These are phyloP conservation scores for Drosophila quadrilineata DNA, from an alignment of 1,140 invertebrate genomes.

Conservation along the genomic window DNA sequence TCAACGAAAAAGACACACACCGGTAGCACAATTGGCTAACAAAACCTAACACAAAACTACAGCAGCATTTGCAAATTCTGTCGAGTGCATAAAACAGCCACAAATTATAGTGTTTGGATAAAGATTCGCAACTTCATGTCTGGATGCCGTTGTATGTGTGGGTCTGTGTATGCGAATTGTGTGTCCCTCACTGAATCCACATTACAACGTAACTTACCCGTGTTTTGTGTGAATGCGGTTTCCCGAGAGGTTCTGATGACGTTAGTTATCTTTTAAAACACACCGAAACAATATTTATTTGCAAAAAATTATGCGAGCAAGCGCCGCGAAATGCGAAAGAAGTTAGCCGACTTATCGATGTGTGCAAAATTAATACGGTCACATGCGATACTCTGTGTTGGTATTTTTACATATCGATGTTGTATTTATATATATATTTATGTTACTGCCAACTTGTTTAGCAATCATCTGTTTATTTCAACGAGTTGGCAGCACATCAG, in stretches of 20 bases:
- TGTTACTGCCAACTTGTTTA: background rate
- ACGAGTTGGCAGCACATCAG: background rate
- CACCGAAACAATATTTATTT: conserved; percentile 19
- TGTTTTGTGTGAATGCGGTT: background rate
- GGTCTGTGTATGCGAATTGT: conserved; percentile 1
- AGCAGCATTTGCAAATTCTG: conserved; percentile 33
- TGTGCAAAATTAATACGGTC: background rate
- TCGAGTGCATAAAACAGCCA: conserved; percentile 33
- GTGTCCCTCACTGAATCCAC: conserved; percentile 1
- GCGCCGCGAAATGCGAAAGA: conserved; percentile 36
- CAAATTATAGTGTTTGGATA: conserved; percentile 52
- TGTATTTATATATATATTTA: background rate
- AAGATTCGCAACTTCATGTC: conserved; percentile 60
- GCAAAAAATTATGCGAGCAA: conserved; percentile 28
- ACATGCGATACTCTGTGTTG: background rate
- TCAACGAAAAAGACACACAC: conserved; percentile 50
- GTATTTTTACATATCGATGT: conserved; percentile 1
- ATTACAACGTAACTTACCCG: conserved; percentile 41
- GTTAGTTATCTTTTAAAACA: background rate
- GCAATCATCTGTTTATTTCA: background rate
- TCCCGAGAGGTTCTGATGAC: conserved; percentile 2
- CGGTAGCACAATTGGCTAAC: conserved; percentile 43
- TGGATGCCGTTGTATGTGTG: conserved; percentile 12
- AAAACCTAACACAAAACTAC: conserved; percentile 27
- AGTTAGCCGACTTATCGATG: conserved; percentile 30